A percentile compares a stretch with the other conserved stretches of the same genome.
Conservation (phyloP, 2,797 vertebrate genomes). For the Pangasius djambal region DNA sequence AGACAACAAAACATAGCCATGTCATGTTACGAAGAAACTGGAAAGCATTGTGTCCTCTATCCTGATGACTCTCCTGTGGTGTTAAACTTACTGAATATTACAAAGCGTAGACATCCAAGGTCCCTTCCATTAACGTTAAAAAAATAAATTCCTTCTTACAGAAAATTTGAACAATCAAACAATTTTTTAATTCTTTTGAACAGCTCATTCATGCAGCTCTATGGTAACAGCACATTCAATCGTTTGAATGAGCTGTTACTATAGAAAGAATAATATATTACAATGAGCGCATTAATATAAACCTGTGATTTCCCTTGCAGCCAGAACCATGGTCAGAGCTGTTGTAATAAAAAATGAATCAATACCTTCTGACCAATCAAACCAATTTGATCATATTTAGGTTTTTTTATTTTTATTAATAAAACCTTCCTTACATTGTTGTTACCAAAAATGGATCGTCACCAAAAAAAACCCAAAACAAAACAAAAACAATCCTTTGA, state of each 20-base stretch:
- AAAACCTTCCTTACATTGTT: not conserved
- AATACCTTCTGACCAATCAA: not conserved
- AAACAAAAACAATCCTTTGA: not conserved
- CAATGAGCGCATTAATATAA: not conserved
- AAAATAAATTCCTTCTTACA: not conserved
- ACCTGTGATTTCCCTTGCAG: not conserved
- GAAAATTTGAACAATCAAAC: not conserved
- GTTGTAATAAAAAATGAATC: not conserved
- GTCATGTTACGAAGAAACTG: not conserved
- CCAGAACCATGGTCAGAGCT: not conserved
- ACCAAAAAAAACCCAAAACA: not conserved
- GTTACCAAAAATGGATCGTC: not conserved
- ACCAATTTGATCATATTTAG: not conserved
- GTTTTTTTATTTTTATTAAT: not conserved
- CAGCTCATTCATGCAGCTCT: not conserved
- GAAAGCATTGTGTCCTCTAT: not conserved
- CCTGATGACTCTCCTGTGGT: not conserved
- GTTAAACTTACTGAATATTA: not conserved
- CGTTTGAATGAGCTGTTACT: not conserved
- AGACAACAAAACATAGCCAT: not conserved
- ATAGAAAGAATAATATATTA: not conserved
- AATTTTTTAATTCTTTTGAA: not conserved
- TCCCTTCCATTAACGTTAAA: not conserved
- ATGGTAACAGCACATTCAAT: not conserved
- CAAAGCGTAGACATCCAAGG: not conserved